Percentiles rank a stretch among this genome's conserved stretches.
Conservation (phyloP, 2,113 vertebrate species). For the Otocyon megalotis region DNA sequence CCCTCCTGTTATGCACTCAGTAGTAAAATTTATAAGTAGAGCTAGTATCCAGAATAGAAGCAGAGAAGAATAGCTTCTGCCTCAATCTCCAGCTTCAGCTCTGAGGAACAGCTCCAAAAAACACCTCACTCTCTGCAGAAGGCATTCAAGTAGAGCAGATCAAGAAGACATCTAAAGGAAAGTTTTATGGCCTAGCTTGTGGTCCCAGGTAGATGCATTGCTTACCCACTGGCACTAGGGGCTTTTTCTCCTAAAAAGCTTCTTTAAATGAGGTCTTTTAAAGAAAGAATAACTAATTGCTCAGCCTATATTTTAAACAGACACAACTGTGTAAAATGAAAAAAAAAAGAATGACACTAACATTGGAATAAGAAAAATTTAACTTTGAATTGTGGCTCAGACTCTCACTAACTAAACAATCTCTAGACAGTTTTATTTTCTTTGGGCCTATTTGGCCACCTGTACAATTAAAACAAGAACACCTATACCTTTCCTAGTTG, state of each 20-base stretch:
- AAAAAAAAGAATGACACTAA: neutral
- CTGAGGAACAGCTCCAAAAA: neutral
- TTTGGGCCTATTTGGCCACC: neutral
- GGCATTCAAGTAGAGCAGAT: neutral
- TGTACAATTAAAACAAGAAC: conserved; percentile 35
- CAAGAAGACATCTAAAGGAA: neutral
- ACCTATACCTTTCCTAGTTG: neutral
- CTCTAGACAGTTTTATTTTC: conserved; percentile 22
- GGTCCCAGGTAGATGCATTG: neutral
- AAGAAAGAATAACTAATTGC: conserved; percentile 5
- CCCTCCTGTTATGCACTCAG: neutral
- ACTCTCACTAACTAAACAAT: neutral
- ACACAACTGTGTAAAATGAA: neutral
- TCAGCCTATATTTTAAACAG: neutral
- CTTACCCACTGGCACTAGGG: neutral
- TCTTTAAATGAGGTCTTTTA: conserved; percentile 18
- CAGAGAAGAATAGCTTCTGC: neutral
- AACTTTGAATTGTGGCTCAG: neutral
- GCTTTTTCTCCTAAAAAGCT: neutral
- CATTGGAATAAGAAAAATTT: conserved; percentile 32
- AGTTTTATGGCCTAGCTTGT: neutral
- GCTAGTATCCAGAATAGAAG: neutral
- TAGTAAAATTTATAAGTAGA: neutral
- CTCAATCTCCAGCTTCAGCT: neutral
- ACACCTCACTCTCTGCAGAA: neutral